Evolutionary conservation across 1,140 invertebrate species (phyloP).

Genomic region (Drosophila santomea): DNA sequence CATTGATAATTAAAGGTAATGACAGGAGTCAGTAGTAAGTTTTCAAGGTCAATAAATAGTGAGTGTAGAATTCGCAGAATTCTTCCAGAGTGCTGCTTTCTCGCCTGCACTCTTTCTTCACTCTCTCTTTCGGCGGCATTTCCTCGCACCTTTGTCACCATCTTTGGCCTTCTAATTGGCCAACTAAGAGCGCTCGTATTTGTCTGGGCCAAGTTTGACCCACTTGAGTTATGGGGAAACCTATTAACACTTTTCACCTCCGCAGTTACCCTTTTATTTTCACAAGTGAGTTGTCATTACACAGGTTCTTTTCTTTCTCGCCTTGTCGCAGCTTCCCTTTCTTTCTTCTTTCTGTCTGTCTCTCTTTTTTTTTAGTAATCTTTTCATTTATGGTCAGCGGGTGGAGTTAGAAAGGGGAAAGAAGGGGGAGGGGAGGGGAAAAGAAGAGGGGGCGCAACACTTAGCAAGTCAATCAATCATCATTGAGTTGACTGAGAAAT

Average conservation of each 20-base stretch:
- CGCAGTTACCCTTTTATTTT: slow-evolving; percentile 9
- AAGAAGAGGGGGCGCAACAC: background rate
- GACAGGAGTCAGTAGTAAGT: background rate
- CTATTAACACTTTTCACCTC: slow-evolving; percentile 82
- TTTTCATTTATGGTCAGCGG: slow-evolving; percentile 12
- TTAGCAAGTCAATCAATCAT: slow-evolving; percentile 51
- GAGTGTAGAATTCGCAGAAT: background rate
- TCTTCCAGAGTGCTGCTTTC: background rate
- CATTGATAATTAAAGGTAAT: no score
- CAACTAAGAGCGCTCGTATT: slow-evolving; percentile 36
- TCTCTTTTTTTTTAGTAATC: slow-evolving; percentile 2
- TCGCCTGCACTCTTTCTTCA: slow-evolving; percentile 1
- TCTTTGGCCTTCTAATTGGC: slow-evolving; percentile 57
- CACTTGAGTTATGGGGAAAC: slow-evolving; percentile 72
- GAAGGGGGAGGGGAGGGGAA: no score
- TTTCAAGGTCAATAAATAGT: background rate
- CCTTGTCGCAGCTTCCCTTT: slow-evolving; percentile 35
- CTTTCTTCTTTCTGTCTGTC: slow-evolving; percentile 3
- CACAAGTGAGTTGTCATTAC: slow-evolving; percentile 63
- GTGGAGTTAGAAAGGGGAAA: slow-evolving; percentile 9
- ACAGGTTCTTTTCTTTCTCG: slow-evolving; percentile 34
- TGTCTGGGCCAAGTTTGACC: slow-evolving; percentile 69
- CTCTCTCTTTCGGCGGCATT: slow-evolving; percentile 27
- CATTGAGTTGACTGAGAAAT: slow-evolving; percentile 54
- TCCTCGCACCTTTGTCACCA: slow-evolving; percentile 4